Conservation (phyloP, 1,140 invertebrate species). For the Pemphigus obesinymphae region DNA sequence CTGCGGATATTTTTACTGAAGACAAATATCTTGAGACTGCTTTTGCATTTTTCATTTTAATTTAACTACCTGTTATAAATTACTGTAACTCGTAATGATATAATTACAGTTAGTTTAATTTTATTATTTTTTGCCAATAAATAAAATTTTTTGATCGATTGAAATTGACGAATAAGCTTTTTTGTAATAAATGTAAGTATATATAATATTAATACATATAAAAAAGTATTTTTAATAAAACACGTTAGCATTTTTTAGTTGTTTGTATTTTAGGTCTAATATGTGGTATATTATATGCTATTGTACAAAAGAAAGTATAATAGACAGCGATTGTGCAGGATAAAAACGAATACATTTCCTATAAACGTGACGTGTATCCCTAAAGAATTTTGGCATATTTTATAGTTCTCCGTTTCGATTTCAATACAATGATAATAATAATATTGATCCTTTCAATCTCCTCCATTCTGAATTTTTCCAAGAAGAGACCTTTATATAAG, state of each 20-base stretch:
- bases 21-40: background rate
- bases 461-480: background rate
- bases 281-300: background rate
- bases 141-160: background rate
- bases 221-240: background rate
- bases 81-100: background rate
- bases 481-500: background rate
- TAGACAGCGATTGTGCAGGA: background rate
- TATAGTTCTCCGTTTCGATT: background rate
- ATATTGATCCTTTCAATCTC: background rate
- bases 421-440: background rate
- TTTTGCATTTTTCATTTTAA: background rate
- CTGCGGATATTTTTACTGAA: background rate
- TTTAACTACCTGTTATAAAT: background rate
- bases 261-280: background rate
- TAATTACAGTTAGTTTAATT: background rate
- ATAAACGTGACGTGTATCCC: background rate
- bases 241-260: background rate
- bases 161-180: background rate
- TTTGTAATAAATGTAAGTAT: background rate
- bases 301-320: background rate
- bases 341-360: background rate
- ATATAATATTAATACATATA: background rate
- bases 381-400: slow-evolving; percentile 26
- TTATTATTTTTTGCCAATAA: background rate